phyloP scores from a whole-genome alignment of 2,888 invertebrate species.

The Dorcus parallelipipedus region DNA sequence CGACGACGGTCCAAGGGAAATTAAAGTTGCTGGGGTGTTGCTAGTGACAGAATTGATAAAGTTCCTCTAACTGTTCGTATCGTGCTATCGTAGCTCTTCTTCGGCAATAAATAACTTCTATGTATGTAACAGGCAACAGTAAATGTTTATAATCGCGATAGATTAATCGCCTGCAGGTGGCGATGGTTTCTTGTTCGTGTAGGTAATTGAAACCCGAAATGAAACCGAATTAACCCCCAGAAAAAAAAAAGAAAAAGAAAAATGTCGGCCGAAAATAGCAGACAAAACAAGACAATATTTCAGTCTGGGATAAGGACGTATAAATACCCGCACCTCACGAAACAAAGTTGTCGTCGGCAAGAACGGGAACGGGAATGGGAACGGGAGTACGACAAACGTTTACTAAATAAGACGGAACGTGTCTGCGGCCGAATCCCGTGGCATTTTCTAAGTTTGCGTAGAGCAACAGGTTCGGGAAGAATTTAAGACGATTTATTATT shows the following conservation, averaged over 20 bases:
- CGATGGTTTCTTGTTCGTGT: no score
- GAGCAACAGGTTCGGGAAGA: conserved; percentile 21
- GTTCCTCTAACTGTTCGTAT: conserved; percentile 19
- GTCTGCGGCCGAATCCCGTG: conserved; percentile 18
- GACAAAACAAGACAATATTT: conserved; percentile 17
- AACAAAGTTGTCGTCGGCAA: conserved; percentile 9
- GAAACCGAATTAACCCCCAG: background rate
- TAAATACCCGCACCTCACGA: conserved; percentile 10
- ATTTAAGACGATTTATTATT: conserved; percentile 18
- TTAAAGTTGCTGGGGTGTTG: conserved; percentile 25
- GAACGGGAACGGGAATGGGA: background rate
- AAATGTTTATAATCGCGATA: background rate
- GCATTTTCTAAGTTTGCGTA: conserved; percentile 16
- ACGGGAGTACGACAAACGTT: conserved; percentile 6
- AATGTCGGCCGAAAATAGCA: conserved; percentile 12
- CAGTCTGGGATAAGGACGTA: conserved; percentile 15
- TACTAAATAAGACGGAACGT: conserved; percentile 22
- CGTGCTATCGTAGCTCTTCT: background rate
- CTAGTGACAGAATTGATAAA: conserved; percentile 25
- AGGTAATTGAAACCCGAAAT: no score
- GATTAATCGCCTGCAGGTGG: background rate
- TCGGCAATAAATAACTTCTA: conserved; percentile 6
- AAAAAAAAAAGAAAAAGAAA: conserved; percentile 5
- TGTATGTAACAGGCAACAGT: background rate
- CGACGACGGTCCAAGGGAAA: conserved; percentile 12